A percentile compares a stretch with the other conserved stretches of the same genome.
Conservation (phyloP, 2,113 vertebrate genomes). For the Oceanodroma tethys region DNA sequence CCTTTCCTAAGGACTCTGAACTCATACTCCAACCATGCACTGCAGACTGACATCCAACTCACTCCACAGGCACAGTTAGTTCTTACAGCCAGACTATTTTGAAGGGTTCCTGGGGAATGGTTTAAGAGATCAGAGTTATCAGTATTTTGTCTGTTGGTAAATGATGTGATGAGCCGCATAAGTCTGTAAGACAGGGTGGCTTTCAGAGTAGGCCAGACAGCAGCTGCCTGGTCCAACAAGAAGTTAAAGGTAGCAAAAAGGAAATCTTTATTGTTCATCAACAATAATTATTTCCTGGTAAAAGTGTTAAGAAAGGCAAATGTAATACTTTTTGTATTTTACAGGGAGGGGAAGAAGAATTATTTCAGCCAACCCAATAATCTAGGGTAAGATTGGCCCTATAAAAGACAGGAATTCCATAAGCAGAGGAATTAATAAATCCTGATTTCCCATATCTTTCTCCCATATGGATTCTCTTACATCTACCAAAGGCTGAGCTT, state of each 20-base stretch:
- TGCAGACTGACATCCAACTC: neutral
- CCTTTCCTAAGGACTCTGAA: neutral
- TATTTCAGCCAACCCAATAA: neutral
- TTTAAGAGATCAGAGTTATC: neutral
- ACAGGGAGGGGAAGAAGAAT: neutral
- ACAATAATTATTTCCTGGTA: neutral
- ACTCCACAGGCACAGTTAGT: neutral
- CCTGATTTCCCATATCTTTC: neutral
- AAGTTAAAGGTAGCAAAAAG: neutral
- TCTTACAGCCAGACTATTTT: neutral
- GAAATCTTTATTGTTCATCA: neutral
- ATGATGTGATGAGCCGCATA: neutral
- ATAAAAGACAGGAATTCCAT: conserved; percentile 3
- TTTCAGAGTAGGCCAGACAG: neutral
- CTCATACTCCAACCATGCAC: neutral
- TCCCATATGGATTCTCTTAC: neutral
- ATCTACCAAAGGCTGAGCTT: neutral
- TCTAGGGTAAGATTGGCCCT: neutral
- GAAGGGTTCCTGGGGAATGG: neutral
- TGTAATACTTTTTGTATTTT: neutral
- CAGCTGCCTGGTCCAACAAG: neutral
- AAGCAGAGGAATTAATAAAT: neutral
- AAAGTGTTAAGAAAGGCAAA: neutral
- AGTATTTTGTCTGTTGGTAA: neutral
- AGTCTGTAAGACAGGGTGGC: neutral